phyloP scores from a whole-genome alignment of 2,797 vertebrate genomes.

The Micrastur ruficollis region DNA sequence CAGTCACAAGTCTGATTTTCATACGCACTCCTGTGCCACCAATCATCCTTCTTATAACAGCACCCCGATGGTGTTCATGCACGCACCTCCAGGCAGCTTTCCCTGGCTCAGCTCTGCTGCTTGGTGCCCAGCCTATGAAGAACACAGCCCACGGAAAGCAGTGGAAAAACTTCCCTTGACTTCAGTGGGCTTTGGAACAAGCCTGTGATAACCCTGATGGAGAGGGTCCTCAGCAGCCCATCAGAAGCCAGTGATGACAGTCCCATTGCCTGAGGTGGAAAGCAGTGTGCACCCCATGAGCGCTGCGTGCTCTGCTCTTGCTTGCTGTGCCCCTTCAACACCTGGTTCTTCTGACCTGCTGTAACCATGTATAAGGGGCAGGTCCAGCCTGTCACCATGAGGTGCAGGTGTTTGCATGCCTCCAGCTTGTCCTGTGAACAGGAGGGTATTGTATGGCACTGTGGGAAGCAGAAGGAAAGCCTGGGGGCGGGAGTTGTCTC shows the following conservation, averaged over 20 bases:
- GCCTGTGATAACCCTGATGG: not conserved
- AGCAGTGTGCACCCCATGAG: not conserved
- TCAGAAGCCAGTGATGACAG: not conserved
- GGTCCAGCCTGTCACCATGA: not conserved
- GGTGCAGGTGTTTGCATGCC: not conserved
- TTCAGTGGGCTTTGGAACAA: not conserved
- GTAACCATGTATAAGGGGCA: not conserved
- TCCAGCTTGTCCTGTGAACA: not conserved
- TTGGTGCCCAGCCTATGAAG: not conserved
- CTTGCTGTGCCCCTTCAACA: not conserved
- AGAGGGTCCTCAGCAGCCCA: not conserved
- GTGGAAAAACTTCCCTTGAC: not conserved
- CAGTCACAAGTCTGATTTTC: not conserved
- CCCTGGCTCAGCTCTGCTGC: not conserved
- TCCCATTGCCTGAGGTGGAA: not conserved
- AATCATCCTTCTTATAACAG: not conserved
- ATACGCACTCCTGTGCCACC: not conserved
- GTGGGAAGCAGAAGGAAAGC: not conserved
- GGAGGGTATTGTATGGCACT: not conserved
- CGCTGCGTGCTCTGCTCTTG: not conserved
- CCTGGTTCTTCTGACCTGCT: not conserved
- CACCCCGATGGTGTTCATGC: fast-evolving
- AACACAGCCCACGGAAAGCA: not conserved
- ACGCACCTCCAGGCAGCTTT: not conserved
- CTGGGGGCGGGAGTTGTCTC: not conserved